phyloP scores from a whole-genome alignment of 2,797 vertebrate genomes.

The Microtus agrestis region DNA sequence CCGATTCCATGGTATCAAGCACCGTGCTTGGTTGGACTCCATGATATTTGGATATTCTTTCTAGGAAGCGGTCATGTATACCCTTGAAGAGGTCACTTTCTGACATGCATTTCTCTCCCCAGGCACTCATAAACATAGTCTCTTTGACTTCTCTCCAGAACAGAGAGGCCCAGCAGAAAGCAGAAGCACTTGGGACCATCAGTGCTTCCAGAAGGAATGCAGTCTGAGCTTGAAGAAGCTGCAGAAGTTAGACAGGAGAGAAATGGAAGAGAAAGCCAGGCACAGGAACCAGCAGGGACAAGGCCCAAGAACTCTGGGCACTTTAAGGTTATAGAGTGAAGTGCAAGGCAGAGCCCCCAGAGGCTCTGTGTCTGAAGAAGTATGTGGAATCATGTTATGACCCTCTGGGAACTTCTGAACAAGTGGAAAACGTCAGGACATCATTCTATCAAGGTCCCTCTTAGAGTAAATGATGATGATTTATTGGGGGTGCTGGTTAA shows the following conservation, averaged over 20 bases:
- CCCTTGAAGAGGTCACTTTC: background rate
- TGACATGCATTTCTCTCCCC: background rate
- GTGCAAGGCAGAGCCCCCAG: background rate
- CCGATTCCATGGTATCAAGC: background rate
- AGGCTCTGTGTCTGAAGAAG: background rate
- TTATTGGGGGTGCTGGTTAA: slow-evolving; percentile 4
- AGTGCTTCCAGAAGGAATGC: background rate
- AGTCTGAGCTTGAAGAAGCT: background rate
- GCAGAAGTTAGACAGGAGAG: background rate
- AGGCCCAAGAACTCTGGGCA: background rate
- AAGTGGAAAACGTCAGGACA: background rate
- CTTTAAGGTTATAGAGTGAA: background rate
- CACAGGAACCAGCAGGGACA: background rate
- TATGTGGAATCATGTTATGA: background rate
- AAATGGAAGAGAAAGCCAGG: background rate
- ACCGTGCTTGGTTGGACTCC: background rate
- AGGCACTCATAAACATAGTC: background rate
- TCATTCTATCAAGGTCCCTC: background rate
- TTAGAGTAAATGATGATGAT: background rate
- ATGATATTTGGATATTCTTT: background rate
- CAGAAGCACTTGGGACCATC: background rate
- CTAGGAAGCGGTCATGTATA: background rate
- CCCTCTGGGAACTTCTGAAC: slow-evolving; percentile 27
- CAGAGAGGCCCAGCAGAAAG: background rate
- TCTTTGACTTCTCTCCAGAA: background rate